These are phyloP conservation scores for Bombus ignitus DNA, from an alignment of 1,140 invertebrate species.

Conservation along the genomic window DNA sequence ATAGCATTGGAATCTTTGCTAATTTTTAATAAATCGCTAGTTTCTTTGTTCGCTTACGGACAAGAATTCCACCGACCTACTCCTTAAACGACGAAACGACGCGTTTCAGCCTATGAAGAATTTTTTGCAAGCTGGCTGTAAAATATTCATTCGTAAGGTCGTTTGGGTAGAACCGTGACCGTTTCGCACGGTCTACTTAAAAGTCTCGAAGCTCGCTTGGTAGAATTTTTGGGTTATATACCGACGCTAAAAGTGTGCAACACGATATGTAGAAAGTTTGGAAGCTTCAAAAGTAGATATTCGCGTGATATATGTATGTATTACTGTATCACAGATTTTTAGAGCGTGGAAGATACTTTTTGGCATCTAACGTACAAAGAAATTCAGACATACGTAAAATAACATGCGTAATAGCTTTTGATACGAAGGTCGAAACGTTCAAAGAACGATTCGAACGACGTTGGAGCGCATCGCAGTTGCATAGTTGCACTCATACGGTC, in stretches of 20 bases:
- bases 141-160: slow-evolving; percentile 29
- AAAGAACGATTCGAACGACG: slow-evolving; percentile 13
- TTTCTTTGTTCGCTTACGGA: not conserved
- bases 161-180: not conserved
- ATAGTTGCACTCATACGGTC: slow-evolving; percentile 24
- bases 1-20: not conserved
- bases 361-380: not conserved
- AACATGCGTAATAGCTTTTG: not conserved
- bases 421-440: not conserved
- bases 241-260: not conserved
- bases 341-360: not conserved
- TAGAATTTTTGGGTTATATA: slow-evolving; percentile 12
- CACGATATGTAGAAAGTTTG: not conserved
- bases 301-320: not conserved
- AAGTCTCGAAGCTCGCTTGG: slow-evolving; percentile 9
- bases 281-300: not conserved
- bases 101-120: not conserved
- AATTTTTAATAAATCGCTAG: too few species aligned
- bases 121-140: not conserved
- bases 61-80: not conserved
- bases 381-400: not conserved
- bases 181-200: slow-evolving; percentile 16
- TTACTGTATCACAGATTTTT: too few species aligned
- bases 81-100: slow-evolving; percentile 5
- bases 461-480: slow-evolving; percentile 19